These are phyloP conservation scores for Tethya wilhelma DNA, from an alignment of 37 sponge, comb jelly and placozoan species.

Conservation along the genomic window DNA sequence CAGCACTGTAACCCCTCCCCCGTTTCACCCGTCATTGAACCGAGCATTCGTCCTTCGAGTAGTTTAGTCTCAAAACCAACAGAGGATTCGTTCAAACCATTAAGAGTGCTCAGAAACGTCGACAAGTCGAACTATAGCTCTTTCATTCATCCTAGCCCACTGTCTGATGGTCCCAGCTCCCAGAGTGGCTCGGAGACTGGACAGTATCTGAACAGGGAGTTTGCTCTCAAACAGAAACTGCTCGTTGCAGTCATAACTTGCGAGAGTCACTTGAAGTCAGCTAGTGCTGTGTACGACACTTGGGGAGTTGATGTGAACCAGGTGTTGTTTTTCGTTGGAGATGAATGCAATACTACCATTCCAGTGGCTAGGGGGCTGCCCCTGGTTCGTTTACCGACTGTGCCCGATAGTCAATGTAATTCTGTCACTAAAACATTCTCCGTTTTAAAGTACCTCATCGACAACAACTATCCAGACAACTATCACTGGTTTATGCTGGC, in stretches of 20 bases:
- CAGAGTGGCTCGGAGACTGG: not conserved
- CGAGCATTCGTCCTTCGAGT: no score
- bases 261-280: constrained; percentile 26
- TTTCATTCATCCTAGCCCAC: not conserved
- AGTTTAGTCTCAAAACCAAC: no score
- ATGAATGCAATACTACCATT: constrained; percentile 1
- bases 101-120: no score
- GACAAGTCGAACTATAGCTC: not conserved
- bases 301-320: constrained; percentile 61
- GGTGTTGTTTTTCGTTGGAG: constrained; percentile 60
- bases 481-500: constrained; percentile 76
- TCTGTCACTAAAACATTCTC: constrained; percentile 18
- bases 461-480: constrained; percentile 36
- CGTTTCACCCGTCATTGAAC: no score
- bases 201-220: constrained; percentile 9
- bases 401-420: constrained; percentile 8
- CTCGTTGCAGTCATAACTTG: constrained; percentile 67
- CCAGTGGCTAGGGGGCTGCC: constrained; percentile 38
- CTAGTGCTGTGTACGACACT: constrained; percentile 56
- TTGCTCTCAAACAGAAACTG: constrained; percentile 14
- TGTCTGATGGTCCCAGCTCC: not conserved
- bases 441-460: constrained; percentile 65
- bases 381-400: constrained; percentile 40
- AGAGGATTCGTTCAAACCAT: no score
- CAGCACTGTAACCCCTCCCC: no score